Evolutionary conservation across 1,140 invertebrate genomes (phyloP).

Genomic region (Drosophila kohkoa): DNA sequence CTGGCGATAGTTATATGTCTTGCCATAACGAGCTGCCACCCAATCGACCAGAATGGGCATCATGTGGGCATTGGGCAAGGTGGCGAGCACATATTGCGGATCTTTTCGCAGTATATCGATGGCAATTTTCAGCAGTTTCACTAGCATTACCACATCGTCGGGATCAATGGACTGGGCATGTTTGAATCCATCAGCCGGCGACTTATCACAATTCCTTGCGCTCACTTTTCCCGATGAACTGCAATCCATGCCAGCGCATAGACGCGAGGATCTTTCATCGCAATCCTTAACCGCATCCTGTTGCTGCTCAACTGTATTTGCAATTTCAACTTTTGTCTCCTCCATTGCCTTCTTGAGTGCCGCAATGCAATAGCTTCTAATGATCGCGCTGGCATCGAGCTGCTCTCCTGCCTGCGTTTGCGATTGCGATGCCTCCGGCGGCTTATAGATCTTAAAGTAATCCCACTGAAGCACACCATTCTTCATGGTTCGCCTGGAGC

Average conservation of each 20-base stretch:
- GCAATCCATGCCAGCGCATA: background rate
- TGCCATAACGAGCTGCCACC: conserved; percentile 67
- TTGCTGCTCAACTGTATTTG: background rate
- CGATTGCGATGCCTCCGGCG: background rate
- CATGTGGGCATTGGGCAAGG: conserved; percentile 72
- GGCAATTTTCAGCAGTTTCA: conserved; percentile 55
- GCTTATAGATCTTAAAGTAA: conserved; percentile 48
- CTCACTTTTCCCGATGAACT: background rate
- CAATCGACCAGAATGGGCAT: conserved; percentile 68
- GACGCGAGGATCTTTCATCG: background rate
- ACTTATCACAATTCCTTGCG: background rate
- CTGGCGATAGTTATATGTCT: conserved; percentile 41
- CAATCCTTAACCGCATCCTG: no score
- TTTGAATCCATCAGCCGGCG: background rate
- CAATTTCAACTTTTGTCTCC: background rate
- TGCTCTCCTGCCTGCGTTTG: background rate
- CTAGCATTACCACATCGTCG: conserved; percentile 46
- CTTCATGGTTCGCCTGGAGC: background rate
- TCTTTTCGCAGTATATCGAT: conserved; percentile 48
- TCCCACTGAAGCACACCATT: conserved; percentile 32
- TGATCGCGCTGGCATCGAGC: conserved; percentile 28
- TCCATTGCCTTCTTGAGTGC: conserved; percentile 14
- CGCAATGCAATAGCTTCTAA: conserved; percentile 32
- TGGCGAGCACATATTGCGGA: conserved; percentile 67
- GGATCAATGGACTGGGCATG: conserved; percentile 56